Conservation (phyloP, 1,140 invertebrate species). For the Drosophila parvula region DNA sequence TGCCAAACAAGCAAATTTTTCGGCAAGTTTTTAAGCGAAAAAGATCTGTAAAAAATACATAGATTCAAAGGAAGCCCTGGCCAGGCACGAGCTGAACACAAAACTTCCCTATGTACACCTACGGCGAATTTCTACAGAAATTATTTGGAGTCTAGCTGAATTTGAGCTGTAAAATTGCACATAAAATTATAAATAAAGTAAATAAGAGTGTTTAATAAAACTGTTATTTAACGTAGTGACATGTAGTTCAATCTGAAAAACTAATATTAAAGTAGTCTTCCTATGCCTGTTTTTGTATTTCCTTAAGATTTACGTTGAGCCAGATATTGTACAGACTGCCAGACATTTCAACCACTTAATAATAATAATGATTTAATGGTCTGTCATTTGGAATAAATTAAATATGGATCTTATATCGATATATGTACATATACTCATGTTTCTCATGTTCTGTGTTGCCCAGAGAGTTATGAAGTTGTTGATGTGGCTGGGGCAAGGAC, state of each 20-base stretch:
- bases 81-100: conserved; percentile 13
- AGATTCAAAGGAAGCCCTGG: background rate
- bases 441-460: too few relatives aligned
- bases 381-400: background rate
- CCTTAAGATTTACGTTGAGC: background rate
- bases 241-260: background rate
- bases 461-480: conserved; percentile 13
- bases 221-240: too few relatives aligned
- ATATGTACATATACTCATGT: too few relatives aligned
- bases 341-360: background rate
- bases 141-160: background rate
- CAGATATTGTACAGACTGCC: background rate
- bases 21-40: conserved; percentile 26
- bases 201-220: too few relatives aligned
- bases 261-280: too few relatives aligned
- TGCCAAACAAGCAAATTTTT: conserved; percentile 38
- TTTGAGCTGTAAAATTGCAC: background rate
- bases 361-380: too few relatives aligned
- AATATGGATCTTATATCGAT: background rate
- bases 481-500: conserved; percentile 56
- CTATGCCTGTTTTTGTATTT: background rate
- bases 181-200: background rate
- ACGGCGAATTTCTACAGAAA: background rate
- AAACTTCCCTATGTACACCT: background rate
- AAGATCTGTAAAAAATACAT: conserved; percentile 15